Evolutionary conservation across 2,888 invertebrate genomes (phyloP).

Genomic region (Microplitis deprimator): DNA sequence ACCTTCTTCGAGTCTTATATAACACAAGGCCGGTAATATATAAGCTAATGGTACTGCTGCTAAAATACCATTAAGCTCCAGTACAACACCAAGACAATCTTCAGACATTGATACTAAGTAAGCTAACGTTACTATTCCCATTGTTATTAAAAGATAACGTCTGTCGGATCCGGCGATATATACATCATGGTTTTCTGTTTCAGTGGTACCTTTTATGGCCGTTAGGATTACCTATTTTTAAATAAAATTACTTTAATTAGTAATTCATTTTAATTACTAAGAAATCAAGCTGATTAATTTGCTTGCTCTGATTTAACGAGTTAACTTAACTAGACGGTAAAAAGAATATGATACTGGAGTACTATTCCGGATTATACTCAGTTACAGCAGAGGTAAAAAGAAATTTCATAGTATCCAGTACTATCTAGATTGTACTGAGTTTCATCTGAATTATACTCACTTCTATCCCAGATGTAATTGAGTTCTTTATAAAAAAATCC

Average conservation of each 20-base stretch:
- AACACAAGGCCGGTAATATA: slow-evolving; percentile 85
- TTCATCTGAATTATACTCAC: too few species aligned
- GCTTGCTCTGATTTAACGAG: too few species aligned
- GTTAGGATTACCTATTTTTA: slow-evolving; percentile 64
- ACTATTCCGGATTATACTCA: too few species aligned
- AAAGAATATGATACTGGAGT: too few species aligned
- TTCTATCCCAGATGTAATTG: too few species aligned
- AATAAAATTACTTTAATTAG: background rate
- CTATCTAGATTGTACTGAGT: too few species aligned
- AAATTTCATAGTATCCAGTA: too few species aligned
- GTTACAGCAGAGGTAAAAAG: too few species aligned
- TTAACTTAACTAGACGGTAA: too few species aligned
- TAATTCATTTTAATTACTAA: too few species aligned
- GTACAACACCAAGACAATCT: slow-evolving; percentile 86
- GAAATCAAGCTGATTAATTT: too few species aligned
- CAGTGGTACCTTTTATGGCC: slow-evolving; percentile 66
- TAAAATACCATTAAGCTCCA: slow-evolving; percentile 87
- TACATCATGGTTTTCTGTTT: slow-evolving; percentile 63
- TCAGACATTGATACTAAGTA: slow-evolving; percentile 86
- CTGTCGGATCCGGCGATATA: slow-evolving; percentile 73
- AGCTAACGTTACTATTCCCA: slow-evolving; percentile 79
- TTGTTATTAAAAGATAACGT: slow-evolving; percentile 76
- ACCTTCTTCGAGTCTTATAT: slow-evolving; percentile 83
- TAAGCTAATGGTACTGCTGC: slow-evolving; percentile 88
- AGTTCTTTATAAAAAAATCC: too few species aligned